A percentile compares a stretch with the other conserved stretches of the same genome.
phyloP scores from a whole-genome alignment of 2,113 vertebrate genomes.

The Solenodon paradoxus region DNA sequence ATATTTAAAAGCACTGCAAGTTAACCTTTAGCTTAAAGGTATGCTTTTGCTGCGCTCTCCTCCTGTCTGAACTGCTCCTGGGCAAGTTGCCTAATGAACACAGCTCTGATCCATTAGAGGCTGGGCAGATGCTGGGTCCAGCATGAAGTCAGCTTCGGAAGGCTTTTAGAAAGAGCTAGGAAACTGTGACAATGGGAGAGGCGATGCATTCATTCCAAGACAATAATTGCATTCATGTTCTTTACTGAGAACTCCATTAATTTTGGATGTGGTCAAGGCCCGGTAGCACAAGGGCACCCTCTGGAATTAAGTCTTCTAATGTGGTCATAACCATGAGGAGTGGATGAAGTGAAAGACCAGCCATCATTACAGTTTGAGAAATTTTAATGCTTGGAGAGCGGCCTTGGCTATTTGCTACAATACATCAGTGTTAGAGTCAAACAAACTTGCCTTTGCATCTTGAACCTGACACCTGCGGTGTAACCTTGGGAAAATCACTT shows the following conservation, averaged over 20 bases:
- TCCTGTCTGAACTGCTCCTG: neutral
- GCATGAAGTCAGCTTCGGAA: constrained; percentile 31
- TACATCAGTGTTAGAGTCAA: neutral
- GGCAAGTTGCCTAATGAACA: constrained; percentile 56
- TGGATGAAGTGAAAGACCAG: neutral
- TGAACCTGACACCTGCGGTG: neutral
- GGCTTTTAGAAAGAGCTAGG: constrained; percentile 49
- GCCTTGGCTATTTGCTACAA: neutral
- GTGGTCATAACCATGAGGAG: neutral
- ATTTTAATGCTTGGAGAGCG: neutral
- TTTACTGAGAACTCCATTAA: constrained; percentile 31
- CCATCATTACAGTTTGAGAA: neutral
- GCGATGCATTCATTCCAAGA: constrained; percentile 2
- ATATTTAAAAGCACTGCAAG: constrained; percentile 39
- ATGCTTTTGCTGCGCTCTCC: neutral
- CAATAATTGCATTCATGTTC: constrained; percentile 53
- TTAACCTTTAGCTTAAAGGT: constrained; percentile 55
- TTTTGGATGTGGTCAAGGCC: constrained; percentile 50
- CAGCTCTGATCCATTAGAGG: constrained; percentile 34
- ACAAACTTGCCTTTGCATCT: neutral
- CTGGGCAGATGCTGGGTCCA: constrained; percentile 28
- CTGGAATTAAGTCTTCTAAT: constrained; percentile 24
- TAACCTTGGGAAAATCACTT: neutral
- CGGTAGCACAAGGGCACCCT: neutral
- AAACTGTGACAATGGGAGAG: constrained; percentile 17